These are phyloP conservation scores for Octopus sinensis DNA, from an alignment of 1,140 invertebrate genomes.

Conservation along the genomic window DNA sequence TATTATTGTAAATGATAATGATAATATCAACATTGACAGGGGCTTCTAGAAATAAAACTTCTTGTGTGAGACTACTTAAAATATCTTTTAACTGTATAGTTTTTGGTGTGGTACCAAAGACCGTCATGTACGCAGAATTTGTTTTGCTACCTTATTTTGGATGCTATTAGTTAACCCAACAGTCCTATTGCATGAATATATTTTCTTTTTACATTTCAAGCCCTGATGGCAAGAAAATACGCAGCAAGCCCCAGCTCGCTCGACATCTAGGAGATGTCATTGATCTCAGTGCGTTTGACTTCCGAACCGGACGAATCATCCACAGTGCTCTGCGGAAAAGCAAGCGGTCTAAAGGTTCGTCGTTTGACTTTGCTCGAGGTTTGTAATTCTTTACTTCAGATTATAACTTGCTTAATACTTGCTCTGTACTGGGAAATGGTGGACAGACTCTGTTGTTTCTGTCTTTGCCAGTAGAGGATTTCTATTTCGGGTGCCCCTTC, in stretches of 20 bases:
- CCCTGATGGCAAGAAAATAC: constrained; percentile 75
- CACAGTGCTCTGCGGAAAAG: constrained; percentile 52
- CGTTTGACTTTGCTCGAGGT: constrained; percentile 53
- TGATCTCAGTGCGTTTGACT: constrained; percentile 81
- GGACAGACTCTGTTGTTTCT: neutral
- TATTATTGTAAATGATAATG: too few species aligned
- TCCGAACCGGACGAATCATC: constrained; percentile 68
- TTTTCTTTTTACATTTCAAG: constrained; percentile 57
- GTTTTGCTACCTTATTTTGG: too few species aligned
- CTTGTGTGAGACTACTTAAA: too few species aligned
- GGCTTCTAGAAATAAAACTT: too few species aligned
- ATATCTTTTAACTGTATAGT: too few species aligned
- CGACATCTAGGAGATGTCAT: constrained; percentile 73
- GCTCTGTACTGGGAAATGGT: neutral
- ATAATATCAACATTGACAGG: too few species aligned
- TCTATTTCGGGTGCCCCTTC: neutral
- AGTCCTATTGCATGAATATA: too few species aligned
- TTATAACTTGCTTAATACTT: neutral
- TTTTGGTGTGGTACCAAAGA: too few species aligned
- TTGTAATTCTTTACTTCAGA: constrained; percentile 22
- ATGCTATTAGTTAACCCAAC: too few species aligned
- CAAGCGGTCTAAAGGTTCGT: constrained; percentile 46
- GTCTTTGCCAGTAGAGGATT: neutral
- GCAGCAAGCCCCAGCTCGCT: constrained; percentile 77
- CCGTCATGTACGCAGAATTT: too few species aligned